Conservation (phyloP, 2,797 vertebrate species). For the Malurus leucopterus region DNA sequence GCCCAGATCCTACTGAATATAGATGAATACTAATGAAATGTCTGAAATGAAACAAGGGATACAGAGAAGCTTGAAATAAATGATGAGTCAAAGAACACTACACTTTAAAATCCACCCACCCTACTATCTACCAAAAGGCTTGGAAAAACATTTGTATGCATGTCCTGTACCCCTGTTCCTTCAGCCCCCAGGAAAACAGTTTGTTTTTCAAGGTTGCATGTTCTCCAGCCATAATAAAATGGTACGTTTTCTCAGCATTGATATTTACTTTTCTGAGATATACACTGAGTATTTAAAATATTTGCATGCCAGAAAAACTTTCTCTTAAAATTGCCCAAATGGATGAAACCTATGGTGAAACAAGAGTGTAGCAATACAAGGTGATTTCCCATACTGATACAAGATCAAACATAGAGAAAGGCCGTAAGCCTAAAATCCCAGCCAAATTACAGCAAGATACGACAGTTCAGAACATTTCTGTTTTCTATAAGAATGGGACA, state of each 20-base stretch:
- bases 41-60: neutral
- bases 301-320: neutral
- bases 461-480: neutral
- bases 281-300: neutral
- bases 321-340: neutral
- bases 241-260: neutral
- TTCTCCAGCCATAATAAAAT: neutral
- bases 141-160: neutral
- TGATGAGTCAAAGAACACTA: neutral
- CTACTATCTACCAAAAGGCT: neutral
- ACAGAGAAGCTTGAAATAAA: neutral
- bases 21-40: neutral
- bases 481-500: neutral
- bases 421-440: neutral
- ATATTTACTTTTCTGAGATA: neutral
- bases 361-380: neutral
- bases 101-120: neutral
- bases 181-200: neutral
- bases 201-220: neutral
- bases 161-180: neutral
- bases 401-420: neutral
- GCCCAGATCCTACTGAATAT: neutral
- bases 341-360: neutral
- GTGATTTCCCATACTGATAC: neutral
- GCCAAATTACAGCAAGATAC: neutral